phyloP scores from a whole-genome alignment of 2,113 vertebrate genomes.

The Grus americana region DNA sequence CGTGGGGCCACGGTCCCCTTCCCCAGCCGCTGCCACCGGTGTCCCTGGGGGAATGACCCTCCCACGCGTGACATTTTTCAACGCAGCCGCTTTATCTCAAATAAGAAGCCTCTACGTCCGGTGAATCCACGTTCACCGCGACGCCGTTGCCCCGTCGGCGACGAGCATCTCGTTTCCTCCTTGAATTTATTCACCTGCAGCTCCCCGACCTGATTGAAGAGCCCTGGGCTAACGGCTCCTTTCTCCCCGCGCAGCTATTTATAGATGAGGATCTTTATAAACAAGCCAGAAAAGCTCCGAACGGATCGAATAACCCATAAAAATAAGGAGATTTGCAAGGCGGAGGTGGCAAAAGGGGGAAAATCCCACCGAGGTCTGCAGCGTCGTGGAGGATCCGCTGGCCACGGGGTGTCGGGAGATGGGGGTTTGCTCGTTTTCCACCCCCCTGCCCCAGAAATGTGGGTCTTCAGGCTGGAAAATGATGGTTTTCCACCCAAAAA shows the following conservation, averaged over 20 bases:
- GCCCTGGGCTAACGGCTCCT: background rate
- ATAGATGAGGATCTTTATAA: background rate
- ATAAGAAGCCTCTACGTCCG: background rate
- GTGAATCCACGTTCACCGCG: accelerated
- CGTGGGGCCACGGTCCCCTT: accelerated
- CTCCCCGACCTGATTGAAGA: background rate
- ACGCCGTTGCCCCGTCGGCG: accelerated
- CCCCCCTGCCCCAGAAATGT: background rate
- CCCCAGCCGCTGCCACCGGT: background rate
- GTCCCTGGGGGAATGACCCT: accelerated
- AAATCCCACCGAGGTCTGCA: background rate
- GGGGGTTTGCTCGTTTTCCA: background rate
- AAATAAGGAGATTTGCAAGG: background rate
- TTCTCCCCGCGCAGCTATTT: background rate
- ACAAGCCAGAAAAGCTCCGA: background rate
- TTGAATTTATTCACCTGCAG: background rate
- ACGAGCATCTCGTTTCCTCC: background rate
- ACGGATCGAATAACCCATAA: background rate
- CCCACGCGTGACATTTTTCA: background rate
- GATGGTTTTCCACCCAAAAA: background rate
- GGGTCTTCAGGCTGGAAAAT: background rate
- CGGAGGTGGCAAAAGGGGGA: accelerated
- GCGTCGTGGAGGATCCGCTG: background rate
- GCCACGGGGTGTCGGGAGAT: accelerated
- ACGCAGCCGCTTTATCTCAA: accelerated